Evolutionary conservation across 2,113 vertebrate genomes (phyloP).

Genomic region (Phaethornis superciliosus): DNA sequence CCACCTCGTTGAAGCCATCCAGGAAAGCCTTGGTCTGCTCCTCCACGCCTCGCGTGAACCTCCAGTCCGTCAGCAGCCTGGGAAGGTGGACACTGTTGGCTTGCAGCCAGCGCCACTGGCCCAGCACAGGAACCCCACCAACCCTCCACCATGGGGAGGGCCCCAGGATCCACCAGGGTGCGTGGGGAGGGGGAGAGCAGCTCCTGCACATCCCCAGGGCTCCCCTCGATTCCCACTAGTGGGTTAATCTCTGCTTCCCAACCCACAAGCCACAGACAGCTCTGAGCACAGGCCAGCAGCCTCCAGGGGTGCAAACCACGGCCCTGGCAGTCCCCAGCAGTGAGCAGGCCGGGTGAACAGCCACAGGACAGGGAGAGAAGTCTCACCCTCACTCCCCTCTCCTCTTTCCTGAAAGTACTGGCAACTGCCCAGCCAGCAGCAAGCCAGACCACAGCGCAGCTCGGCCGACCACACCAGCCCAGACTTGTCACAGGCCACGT

Average conservation of each 20-base stretch:
- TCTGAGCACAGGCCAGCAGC: not conserved
- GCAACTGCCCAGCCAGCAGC: slow-evolving; percentile 36
- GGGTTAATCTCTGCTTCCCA: not conserved
- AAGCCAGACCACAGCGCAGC: slow-evolving; percentile 37
- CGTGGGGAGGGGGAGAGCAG: not conserved
- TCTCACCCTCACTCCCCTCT: slow-evolving; percentile 50
- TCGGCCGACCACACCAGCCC: not conserved
- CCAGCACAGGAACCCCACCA: accelerated
- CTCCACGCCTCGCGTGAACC: slow-evolving; percentile 94
- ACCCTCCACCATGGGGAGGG: not conserved
- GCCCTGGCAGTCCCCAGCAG: not conserved
- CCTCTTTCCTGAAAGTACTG: slow-evolving; percentile 58
- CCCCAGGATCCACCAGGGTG: accelerated
- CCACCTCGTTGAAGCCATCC: slow-evolving; percentile 97
- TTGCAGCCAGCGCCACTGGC: not conserved
- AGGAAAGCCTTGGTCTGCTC: slow-evolving; percentile 98
- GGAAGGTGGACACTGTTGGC: not conserved
- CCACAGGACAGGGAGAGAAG: not conserved
- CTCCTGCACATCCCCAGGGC: not conserved
- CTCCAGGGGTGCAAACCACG: accelerated
- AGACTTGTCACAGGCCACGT: slow-evolving; percentile 49
- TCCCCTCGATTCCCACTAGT: not conserved
- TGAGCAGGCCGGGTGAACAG: not conserved
- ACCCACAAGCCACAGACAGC: not conserved
- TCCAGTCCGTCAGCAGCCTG: slow-evolving; percentile 96